phyloP scores from a whole-genome alignment of 1,140 invertebrate species.

The Trichonephila clavipes region DNA sequence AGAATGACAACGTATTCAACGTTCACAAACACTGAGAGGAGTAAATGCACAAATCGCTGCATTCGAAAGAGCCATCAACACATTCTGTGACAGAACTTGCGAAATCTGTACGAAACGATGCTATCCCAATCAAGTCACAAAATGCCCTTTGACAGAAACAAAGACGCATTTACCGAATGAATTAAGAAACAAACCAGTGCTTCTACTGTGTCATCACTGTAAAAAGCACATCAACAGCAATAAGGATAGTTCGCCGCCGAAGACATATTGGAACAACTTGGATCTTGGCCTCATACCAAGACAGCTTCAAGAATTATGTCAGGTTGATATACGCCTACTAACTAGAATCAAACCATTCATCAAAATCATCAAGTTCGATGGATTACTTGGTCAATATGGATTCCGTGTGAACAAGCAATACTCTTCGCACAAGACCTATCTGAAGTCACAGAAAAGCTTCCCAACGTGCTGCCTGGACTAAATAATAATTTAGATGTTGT shows the following conservation, averaged over 20 bases:
- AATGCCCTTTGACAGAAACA: background rate
- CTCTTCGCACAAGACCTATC: constrained; percentile 46
- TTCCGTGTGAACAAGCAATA: constrained; percentile 49
- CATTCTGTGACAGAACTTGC: constrained; percentile 5
- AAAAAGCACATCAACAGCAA: constrained; percentile 20
- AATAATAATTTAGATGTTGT: constrained; percentile 40
- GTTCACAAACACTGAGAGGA: too few relatives aligned
- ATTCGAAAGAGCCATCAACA: background rate
- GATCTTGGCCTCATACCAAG: constrained; percentile 64
- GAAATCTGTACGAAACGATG: constrained; percentile 48
- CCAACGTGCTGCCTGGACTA: background rate
- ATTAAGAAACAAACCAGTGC: background rate
- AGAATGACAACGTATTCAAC: too few relatives aligned
- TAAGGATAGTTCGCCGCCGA: constrained; percentile 2
- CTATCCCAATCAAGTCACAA: constrained; percentile 53
- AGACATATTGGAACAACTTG: constrained; percentile 64
- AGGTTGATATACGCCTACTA: constrained; percentile 50
- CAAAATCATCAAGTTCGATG: constrained; percentile 69
- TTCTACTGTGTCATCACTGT: constrained; percentile 32
- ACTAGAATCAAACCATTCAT: constrained; percentile 58
- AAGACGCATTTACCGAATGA: background rate
- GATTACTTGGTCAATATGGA: constrained; percentile 62
- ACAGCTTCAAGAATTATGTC: constrained; percentile 16
- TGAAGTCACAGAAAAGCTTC: constrained; percentile 43
- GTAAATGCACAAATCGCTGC: too few relatives aligned